Percentiles rank a stretch among this genome's conserved stretches.
Evolutionary conservation across 2,797 vertebrate genomes (phyloP).

Genomic region (Schizopygopsis pylzovi): DNA sequence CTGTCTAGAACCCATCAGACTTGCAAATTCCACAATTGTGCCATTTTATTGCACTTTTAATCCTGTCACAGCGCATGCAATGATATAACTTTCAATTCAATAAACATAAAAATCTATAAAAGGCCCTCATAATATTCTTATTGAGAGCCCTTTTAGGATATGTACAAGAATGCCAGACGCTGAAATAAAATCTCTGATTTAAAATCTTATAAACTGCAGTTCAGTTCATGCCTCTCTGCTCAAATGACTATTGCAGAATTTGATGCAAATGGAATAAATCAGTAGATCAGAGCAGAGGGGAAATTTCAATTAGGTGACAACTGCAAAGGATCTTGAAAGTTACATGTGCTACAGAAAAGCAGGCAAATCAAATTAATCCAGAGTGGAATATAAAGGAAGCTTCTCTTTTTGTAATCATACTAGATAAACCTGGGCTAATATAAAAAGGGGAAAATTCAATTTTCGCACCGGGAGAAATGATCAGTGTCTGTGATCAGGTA

Average conservation of each 20-base stretch:
- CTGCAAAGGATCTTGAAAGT: constrained; percentile 54
- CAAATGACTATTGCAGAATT: constrained; percentile 43
- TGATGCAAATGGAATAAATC: constrained; percentile 54
- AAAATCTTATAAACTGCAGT: constrained; percentile 45
- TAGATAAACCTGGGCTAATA: constrained; percentile 62
- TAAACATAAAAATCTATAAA: constrained; percentile 40
- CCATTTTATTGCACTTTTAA: constrained; percentile 26
- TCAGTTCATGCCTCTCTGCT: constrained; percentile 46
- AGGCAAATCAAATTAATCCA: constrained; percentile 52
- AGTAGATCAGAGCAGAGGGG: constrained; percentile 49
- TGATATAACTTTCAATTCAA: constrained; percentile 24
- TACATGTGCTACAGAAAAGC: constrained; percentile 49
- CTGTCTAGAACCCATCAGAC: neutral
- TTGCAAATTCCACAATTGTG: constrained; percentile 12
- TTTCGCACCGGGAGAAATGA: constrained; percentile 66
- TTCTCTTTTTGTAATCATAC: constrained; percentile 56
- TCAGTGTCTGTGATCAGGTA: constrained; percentile 66
- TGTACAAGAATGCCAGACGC: constrained; percentile 37
- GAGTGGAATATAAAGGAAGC: constrained; percentile 57
- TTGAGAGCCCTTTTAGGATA: constrained; percentile 36
- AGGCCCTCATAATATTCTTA: constrained; percentile 41
- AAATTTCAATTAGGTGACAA: constrained; percentile 63
- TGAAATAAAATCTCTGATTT: constrained; percentile 51
- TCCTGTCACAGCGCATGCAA: constrained; percentile 10
- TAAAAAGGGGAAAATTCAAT: constrained; percentile 66